Evolutionary conservation across 2,888 invertebrate species (phyloP), one percentile per base, ranked within the genome.

Genomic region (Synergus laeviventris): DNA sequence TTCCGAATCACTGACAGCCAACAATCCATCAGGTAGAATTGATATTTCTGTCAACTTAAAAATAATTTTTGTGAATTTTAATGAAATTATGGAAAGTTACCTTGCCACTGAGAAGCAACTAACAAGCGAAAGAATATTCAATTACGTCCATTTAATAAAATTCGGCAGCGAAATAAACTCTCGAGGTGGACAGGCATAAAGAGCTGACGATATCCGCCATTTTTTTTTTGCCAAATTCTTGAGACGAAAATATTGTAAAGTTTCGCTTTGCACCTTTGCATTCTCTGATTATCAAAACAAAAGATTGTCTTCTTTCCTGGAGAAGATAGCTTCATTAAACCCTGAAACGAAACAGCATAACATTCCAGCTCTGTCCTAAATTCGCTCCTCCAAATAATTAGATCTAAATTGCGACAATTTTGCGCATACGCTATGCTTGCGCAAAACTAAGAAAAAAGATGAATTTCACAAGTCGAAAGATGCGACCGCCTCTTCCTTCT

Each of bases 1-100:
- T 89, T 89, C 85, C 86, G 88, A 56, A 86, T 89, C 76, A 84
- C 84, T 76, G 89, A 89, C 39, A 87, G 85, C 49, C 70, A 70
- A 36, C 89, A 87, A 74, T 85, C 88, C 31, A 84, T 84, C 76
- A 89, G 89, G 89, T 90, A 81, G 88, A 81, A 70, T 66, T 54
- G 4, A n/a, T 18, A 54, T 18, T n/a, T 18, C 11, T 11, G 9
- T 54, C 18, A 18, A 54, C n/a, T 54, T 9, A 1, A 2, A 11
- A 54, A 18, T 11, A 49, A 49, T 49, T n/a, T 49, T 14, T 8
- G 2, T 7, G 1, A 49, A n/a, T 7, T 49, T 49, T n/a, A 49
- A 18, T 18, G 0, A 54, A 18, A 54, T 49, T 49, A 18, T 54
- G 18, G 1, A 18, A 54, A 54, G 9, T 9, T 18, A 0, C 9